Percentiles rank a stretch among this genome's conserved stretches.
These are phyloP conservation scores for Ecdyonurus torrentis DNA, from an alignment of 2,888 invertebrate species.

Conservation along the genomic window DNA sequence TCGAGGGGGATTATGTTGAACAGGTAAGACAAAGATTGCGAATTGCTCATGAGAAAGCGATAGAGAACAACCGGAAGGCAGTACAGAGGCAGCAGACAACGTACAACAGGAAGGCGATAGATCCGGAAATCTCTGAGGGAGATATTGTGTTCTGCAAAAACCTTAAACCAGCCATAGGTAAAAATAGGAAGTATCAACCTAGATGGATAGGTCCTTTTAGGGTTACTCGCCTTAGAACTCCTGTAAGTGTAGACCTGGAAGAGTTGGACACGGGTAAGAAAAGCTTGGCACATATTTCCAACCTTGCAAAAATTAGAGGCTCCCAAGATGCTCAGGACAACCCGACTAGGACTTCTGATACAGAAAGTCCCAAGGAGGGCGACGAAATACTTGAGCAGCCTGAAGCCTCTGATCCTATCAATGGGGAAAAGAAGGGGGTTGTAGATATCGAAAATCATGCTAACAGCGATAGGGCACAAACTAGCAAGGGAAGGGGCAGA, in stretches of 20 bases:
- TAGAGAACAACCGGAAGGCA: not conserved
- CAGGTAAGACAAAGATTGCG: not conserved
- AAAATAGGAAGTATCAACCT: too few relatives aligned
- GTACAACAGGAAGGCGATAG: not conserved
- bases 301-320: not conserved
- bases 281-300: not conserved
- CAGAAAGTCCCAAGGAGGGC: too few relatives aligned
- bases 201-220: not conserved
- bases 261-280: not conserved
- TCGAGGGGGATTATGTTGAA: not conserved
- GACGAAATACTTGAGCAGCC: too few relatives aligned
- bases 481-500: too few relatives aligned
- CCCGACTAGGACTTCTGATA: too few relatives aligned
- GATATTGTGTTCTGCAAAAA: not conserved
- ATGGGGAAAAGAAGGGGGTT: too few relatives aligned
- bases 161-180: not conserved
- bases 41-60: not conserved
- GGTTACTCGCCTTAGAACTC: not conserved
- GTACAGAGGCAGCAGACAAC: not conserved
- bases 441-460: too few relatives aligned
- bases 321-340: too few relatives aligned
- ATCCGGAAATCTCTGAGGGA: not conserved
- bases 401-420: too few relatives aligned
- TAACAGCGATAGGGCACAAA: too few relatives aligned
- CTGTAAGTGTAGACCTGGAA: not conserved